phyloP scores from a whole-genome alignment of 2,797 vertebrate genomes.

The Gambelia wislizenii region DNA sequence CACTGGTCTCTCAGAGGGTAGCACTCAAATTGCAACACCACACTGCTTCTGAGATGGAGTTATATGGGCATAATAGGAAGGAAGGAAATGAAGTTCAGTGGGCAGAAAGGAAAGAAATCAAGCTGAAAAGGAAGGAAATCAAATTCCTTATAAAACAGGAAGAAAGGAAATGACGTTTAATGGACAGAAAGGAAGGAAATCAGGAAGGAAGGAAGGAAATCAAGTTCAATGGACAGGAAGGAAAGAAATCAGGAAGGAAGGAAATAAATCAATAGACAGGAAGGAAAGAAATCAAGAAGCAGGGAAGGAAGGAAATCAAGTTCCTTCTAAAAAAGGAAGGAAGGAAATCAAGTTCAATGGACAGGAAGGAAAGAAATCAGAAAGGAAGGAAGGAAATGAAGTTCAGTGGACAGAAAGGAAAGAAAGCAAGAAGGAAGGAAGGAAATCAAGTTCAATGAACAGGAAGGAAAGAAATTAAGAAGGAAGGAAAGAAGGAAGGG shows the following conservation, averaged over 20 bases:
- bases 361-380: too few species aligned
- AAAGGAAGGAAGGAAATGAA: background rate
- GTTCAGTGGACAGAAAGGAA: background rate
- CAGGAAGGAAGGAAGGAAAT: too few species aligned
- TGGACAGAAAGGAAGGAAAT: background rate
- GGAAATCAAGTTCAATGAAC: background rate
- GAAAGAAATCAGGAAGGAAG: background rate
- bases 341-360: background rate
- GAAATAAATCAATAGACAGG: background rate
- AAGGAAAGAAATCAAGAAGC: background rate
- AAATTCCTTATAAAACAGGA: background rate
- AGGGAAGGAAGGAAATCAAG: background rate
- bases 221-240: too few species aligned
- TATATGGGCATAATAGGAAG: too few species aligned
- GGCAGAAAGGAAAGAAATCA: background rate
- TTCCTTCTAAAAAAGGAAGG: background rate
- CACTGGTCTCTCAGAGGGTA: too few species aligned
- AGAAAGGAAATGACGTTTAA: background rate
- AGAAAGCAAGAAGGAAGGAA: background rate
- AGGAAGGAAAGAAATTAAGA: too few species aligned
- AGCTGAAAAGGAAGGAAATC: too few species aligned
- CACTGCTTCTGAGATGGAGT: too few species aligned
- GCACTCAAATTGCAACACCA: too few species aligned
- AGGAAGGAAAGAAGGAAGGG: too few species aligned
- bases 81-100: background rate